Evolutionary conservation across 2,888 invertebrate genomes (phyloP), one percentile per base, ranked within the genome.

Genomic region (Mesochorus sp.): DNA sequence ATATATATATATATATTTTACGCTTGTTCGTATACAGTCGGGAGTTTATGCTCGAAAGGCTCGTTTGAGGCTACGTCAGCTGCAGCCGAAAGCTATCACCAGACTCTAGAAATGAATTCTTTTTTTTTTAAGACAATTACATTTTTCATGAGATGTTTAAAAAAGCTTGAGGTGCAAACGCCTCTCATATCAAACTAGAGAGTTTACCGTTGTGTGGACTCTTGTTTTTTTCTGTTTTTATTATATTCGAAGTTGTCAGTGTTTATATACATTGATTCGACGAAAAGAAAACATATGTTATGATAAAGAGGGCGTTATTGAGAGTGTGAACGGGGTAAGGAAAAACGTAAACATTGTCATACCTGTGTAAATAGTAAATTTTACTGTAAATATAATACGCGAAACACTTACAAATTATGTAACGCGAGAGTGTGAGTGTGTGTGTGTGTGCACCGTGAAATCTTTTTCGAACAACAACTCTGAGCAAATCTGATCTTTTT

Each of bases 291-390:
- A 44, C 10, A 31, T 31, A 8, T 31, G 5, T 31, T 31, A 1
- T 31, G 17, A 47, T n/a, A n/a, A 8, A 1, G 17, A 44, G 26
- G n/a, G 21, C 19, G 53, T 39, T 39, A 19, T 14, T 51, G 3
- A n/a, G 42, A 55, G 17, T 12, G 12, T 51, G 2, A 17, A 24
- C 26, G n/a, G 4, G 26, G 6, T n/a, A 26, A 14, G 39, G n/a
- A 67, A 14, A 3, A 5, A 21, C 14, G n/a, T 1, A 51, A 12
- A 59, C 82, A 83, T 80, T 80, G 70, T 85, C 82, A 82, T 82
- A 79, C 62, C 70, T 80, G 26, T 87, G 85, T 86, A 86, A 78
- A 86, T 86, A 86, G 76, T 80, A 81, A 61, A 83, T 81, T 81
- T 24, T 82, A 82, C 31, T 87, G 85, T 86, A 86, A 83, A 85